Base-by-base conservation (phyloP, 2,797 vertebrate species). In the Parauchenoglanis punctatus region DNA sequence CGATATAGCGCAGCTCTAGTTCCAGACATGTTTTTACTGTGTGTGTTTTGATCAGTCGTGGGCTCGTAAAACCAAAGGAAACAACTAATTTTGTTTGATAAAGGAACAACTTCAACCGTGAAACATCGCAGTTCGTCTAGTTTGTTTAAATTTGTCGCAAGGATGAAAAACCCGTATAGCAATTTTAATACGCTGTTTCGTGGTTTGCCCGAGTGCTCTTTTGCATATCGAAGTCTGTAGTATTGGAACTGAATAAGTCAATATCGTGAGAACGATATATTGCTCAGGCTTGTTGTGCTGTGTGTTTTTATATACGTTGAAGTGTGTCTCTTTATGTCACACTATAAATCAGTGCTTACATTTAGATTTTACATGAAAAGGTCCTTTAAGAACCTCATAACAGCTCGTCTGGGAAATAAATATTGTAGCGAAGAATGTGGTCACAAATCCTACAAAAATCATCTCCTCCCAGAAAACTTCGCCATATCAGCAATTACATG, bases 221-320 rank as follows among this genome's bases (percentile, higher is more conserved):
- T 46, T 46, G 40, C 58, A 65, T 81, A 81, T 63, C 17, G 23
- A 20, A 63, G 58, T 44, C 20, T 63, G 80, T 54, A 28, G 17
- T 18, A 65, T 65, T 81, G 20, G 13, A 65, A 65, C 13, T 81
- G 25, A 13, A n/a, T 18, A 63, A 0, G 59, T 63, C 59, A 81
- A 65, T 81, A 63, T 28, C 40, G 7, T 49, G 7, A 63, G 80
- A 46, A 81, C 46, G 59, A 81, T 81, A 61, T 44, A 61, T 59
- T 44, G 56, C 56, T 81, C 56, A 3, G 7, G 56, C 13, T 40
- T 44, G 56, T 40, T 59, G 56, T 28, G 20, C 10, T 59, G 35
- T 12, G 25, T 75, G 8, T 59, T 80, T 35, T 54, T 28, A 49
- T 77, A 54, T 13, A 80, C 2, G 18, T 11, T 59, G 28, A 59